These are phyloP conservation scores for Drosophila anomalipes DNA, from an alignment of 2,888 invertebrate genomes.

Conservation along the genomic window DNA sequence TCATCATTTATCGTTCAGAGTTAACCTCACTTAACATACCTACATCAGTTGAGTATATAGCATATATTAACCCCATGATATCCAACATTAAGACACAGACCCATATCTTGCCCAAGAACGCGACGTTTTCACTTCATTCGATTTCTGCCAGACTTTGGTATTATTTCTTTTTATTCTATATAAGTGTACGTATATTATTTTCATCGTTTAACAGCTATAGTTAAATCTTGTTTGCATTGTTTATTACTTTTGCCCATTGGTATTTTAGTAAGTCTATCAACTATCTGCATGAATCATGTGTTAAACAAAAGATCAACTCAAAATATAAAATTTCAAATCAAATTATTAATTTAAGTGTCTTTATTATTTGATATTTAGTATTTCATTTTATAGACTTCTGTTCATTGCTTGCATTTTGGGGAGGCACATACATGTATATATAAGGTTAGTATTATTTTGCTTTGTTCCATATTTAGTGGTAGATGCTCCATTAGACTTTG, in stretches of 20 bases:
- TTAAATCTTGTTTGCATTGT: conserved; percentile 26
- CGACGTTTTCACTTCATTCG: conserved; percentile 25
- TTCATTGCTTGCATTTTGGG: conserved; percentile 50
- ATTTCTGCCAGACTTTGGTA: conserved; percentile 53
- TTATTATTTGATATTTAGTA: conserved; percentile 16
- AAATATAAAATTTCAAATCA: conserved; percentile 10
- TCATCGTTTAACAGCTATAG: conserved; percentile 43
- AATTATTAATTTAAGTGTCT: conserved; percentile 8
- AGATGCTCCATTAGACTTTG: conserved; percentile 37
- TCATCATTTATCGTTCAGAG: conserved; percentile 20
- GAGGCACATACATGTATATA: conserved; percentile 55
- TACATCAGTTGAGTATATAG: conserved; percentile 7
- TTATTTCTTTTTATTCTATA: conserved; percentile 42
- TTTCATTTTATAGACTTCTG: conserved; percentile 45
- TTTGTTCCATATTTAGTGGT: conserved; percentile 38
- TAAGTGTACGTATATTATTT: conserved; percentile 52
- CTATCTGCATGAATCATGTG: conserved; percentile 26
- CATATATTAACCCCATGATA: conserved; percentile 34
- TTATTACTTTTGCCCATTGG: conserved; percentile 18
- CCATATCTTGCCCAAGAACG: conserved; percentile 22
- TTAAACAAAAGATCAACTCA: conserved; percentile 36
- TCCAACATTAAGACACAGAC: conserved; percentile 28
- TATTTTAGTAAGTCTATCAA: conserved; percentile 33
- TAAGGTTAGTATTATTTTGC: conserved; percentile 49
- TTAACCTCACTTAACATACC: conserved; percentile 21